These are phyloP conservation scores for Pituophis catenifer DNA, from an alignment of 2,113 vertebrate genomes.

Conservation along the genomic window DNA sequence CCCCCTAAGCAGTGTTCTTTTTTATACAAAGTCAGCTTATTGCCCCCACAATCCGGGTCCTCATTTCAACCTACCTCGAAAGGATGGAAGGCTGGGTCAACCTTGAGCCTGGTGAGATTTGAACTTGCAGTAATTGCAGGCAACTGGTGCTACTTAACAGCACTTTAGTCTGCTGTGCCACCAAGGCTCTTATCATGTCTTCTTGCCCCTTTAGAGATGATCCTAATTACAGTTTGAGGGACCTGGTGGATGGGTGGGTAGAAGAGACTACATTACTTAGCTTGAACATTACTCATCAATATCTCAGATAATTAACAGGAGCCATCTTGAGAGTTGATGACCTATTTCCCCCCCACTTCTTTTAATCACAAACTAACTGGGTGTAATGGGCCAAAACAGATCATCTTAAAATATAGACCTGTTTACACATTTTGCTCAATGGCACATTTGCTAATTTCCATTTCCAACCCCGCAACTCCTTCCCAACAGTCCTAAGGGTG, in stretches of 20 bases:
- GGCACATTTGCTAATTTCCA: neutral
- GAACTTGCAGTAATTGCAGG: too few relatives aligned
- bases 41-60: too few relatives aligned
- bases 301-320: neutral
- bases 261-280: neutral
- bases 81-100: too few relatives aligned
- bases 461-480: neutral
- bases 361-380: neutral
- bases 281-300: neutral
- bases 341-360: neutral
- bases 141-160: too few relatives aligned
- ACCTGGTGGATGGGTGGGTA: neutral
- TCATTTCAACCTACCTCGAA: too few relatives aligned
- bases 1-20: too few relatives aligned
- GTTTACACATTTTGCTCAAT: neutral
- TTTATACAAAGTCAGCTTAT: too few relatives aligned
- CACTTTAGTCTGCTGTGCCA: too few relatives aligned
- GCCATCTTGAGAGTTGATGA: neutral
- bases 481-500: neutral
- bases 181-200: neutral
- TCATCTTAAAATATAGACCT: neutral
- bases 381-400: neutral
- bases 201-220: neutral
- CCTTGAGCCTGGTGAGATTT: too few relatives aligned
- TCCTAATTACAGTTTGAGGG: neutral